Evolutionary conservation across 2,113 vertebrate genomes (phyloP).

Genomic region (Melierax canorus): DNA sequence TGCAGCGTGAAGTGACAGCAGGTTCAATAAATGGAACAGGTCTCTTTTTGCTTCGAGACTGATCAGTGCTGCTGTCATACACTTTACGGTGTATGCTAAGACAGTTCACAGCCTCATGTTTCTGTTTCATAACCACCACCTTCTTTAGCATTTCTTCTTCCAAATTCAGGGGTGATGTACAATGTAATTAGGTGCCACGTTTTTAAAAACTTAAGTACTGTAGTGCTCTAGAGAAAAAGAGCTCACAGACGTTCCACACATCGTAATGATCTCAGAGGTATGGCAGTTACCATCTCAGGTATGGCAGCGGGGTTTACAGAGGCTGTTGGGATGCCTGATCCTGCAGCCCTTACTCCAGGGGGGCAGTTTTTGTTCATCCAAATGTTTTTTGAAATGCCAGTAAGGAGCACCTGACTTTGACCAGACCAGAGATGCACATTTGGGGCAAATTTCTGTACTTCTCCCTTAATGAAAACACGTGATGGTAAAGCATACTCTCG

Average conservation of each 20-base stretch:
- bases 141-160: background rate
- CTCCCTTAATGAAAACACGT: background rate
- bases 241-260: background rate
- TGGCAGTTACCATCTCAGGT: background rate
- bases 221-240: background rate
- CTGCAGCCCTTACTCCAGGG: background rate
- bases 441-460: background rate
- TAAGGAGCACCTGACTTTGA: background rate
- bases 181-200: background rate
- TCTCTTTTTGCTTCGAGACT: background rate
- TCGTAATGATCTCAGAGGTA: background rate
- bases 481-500: background rate
- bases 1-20: background rate
- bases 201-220: background rate
- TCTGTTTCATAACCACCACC: background rate
- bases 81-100: background rate
- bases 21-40: background rate
- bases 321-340: background rate
- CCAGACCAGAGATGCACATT: background rate
- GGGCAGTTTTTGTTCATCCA: background rate
- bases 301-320: background rate
- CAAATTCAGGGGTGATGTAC: background rate
- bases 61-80: background rate
- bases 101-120: background rate
- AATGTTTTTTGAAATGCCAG: background rate